Percentiles rank a stretch among this genome's conserved stretches.
Conservation (phyloP, 2,888 invertebrate genomes). For the Drosophila antonietae region DNA sequence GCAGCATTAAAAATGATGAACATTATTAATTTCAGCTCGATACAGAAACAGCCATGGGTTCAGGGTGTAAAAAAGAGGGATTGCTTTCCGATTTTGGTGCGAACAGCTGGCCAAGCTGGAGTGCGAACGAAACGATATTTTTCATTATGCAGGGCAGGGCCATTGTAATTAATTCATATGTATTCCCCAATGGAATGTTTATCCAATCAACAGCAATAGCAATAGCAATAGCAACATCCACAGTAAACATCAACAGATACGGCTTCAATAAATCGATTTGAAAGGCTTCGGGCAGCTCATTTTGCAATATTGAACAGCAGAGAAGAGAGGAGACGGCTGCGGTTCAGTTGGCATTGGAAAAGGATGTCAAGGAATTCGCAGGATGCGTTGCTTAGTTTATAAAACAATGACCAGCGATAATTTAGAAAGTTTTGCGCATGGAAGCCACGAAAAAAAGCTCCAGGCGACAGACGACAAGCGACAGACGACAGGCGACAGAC, state of each 20-base stretch:
- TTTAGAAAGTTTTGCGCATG: slow-evolving; percentile 61
- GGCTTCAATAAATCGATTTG: slow-evolving; percentile 46
- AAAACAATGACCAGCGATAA: slow-evolving; percentile 68
- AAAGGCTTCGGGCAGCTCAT: slow-evolving; percentile 31
- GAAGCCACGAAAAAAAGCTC: slow-evolving; percentile 11
- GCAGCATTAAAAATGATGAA: neutral
- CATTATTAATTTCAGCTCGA: slow-evolving; percentile 10
- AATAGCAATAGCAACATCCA: neutral
- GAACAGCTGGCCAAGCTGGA: neutral
- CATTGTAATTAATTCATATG: slow-evolving; percentile 58
- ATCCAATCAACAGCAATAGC: slow-evolving; percentile 10
- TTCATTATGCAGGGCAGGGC: slow-evolving; percentile 31
- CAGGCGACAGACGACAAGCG: neutral
- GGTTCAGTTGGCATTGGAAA: slow-evolving; percentile 1
- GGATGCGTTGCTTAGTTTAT: slow-evolving; percentile 31
- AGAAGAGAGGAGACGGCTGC: neutral
- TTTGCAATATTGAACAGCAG: slow-evolving; percentile 27
- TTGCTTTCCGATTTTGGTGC: neutral
- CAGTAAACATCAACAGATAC: slow-evolving; percentile 4
- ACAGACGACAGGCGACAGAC: no score
- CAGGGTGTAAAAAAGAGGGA: neutral
- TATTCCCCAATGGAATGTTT: slow-evolving; percentile 11
- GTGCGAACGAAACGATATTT: slow-evolving; percentile 16
- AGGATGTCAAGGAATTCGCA: slow-evolving; percentile 37
- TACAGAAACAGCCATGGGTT: neutral